Percentiles rank a stretch among this genome's conserved stretches.
These are phyloP conservation scores for Acrocyrtus sp. DNA, from an alignment of 2,888 invertebrate genomes.

Conservation along the genomic window DNA sequence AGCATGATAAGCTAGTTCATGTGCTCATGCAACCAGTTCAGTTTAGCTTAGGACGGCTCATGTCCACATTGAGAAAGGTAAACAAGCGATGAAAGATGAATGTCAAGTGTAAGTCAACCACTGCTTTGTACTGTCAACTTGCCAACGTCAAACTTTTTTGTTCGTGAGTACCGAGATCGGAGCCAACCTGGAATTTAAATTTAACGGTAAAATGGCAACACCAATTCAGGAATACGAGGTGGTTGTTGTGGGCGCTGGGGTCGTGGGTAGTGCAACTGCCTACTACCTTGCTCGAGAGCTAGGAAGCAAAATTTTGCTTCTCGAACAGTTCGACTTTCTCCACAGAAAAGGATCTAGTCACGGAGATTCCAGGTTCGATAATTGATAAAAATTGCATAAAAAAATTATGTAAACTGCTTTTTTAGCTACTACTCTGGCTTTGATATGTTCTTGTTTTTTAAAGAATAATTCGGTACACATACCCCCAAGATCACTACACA, in stretches of 20 bases:
- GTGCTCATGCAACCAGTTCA: too few relatives aligned
- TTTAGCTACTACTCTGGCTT: not conserved
- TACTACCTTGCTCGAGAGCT: conserved; percentile 51
- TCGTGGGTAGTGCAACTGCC: conserved; percentile 60
- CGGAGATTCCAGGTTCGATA: conserved; percentile 62
- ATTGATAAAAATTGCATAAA: not conserved
- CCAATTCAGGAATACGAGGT: conserved; percentile 50
- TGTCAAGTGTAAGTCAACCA: too few relatives aligned
- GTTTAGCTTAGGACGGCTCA: too few relatives aligned
- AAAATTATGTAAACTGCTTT: not conserved
- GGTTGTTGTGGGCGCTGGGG: conserved; percentile 54
- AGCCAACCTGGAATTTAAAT: too few relatives aligned
- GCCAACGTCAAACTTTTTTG: too few relatives aligned
- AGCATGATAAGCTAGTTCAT: too few relatives aligned
- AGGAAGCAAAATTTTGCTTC: conserved; percentile 45
- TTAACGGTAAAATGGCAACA: too few relatives aligned
- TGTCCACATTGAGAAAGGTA: too few relatives aligned
- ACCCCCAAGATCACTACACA: conserved; percentile 57
- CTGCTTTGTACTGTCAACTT: too few relatives aligned
- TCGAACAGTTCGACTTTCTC: conserved; percentile 61
- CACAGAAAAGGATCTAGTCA: conserved; percentile 60
- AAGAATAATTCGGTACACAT: conserved; percentile 59
- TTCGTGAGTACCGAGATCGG: too few relatives aligned
- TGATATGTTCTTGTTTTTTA: not conserved
- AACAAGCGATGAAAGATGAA: too few relatives aligned